Base-by-base conservation (phyloP, 2,888 invertebrate species). In the Eledona agricola region DNA sequence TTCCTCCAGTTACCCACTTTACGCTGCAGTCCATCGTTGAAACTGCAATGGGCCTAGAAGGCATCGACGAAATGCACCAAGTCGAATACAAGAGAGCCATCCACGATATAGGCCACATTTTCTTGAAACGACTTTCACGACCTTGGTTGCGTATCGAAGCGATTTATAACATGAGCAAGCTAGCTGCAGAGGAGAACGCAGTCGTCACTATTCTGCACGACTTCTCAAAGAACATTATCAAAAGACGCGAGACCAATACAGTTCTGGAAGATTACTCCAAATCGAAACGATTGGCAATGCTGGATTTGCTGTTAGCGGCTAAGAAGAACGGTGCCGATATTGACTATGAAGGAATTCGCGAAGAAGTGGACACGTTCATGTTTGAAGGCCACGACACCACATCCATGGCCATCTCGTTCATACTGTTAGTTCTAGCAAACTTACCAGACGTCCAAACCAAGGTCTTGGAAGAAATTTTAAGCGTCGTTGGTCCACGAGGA, bases 311-410 rank as follows among this genome's bases (percentile, higher is more conserved):
- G 3, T 40, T 71, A n/a, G 58, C 63, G 20, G 66, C 60, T 0
- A 62, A 66, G 45, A 17, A 57, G 4, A 51, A 42, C 2, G 57
- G 62, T n/a, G 63, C 59, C 3, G 31, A 53, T 25, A 68, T 71
- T 12, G 65, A 69, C 25, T 54, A 65, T 17, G 49, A 63, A 37
- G 83, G 82, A 1, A 81, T 84, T 0, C 78, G 80, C 58, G 84
- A 84, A 64, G 84, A 84, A 73, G 83, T 84, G 1, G 83, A 84
- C 54, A 84, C 84, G 0, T 84, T 84, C 49, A 82, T 83, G 81
- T 70, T 70, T 49, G 60, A 82, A 81, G 70, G 69, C 0, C 67
- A 70, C 35, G 70, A 70, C 26, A 70, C 70, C 1, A 67, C 67
- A 5, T 57, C 68, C 2, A 58, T 59, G 34, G 57, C 62, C n/a